Conservation (phyloP, 2,113 vertebrate species). For the Dolichotis patagonum region DNA sequence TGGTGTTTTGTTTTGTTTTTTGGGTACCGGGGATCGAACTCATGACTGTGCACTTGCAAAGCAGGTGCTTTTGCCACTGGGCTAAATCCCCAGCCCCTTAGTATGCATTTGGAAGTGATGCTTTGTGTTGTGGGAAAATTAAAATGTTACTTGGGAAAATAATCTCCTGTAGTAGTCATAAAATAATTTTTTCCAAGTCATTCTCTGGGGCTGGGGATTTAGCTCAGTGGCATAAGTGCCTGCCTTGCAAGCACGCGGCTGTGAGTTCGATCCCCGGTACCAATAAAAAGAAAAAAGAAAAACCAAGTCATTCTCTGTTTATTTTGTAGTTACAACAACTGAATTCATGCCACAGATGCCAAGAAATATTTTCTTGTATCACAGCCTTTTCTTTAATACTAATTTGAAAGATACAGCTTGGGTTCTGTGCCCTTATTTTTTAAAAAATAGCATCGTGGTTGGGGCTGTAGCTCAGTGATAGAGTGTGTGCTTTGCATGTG, state of each 20-base stretch:
- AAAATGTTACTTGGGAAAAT: slow-evolving; percentile 46
- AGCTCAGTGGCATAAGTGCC: too few relatives aligned
- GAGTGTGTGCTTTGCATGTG: neutral
- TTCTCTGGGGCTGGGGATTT: too few relatives aligned
- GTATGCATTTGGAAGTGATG: neutral
- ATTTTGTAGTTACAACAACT: slow-evolving; percentile 35
- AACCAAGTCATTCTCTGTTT: neutral
- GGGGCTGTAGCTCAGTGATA: neutral
- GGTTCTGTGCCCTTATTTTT: neutral
- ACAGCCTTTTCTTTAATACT: neutral
- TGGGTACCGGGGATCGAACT: too few relatives aligned
- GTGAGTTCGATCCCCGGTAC: too few relatives aligned
- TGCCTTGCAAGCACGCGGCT: too few relatives aligned
- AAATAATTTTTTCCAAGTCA: slow-evolving; percentile 36
- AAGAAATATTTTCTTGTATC: slow-evolving; percentile 17
- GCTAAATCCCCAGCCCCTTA: too few relatives aligned
- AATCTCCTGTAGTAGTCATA: slow-evolving; percentile 2
- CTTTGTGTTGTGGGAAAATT: neutral
- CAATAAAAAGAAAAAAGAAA: too few relatives aligned
- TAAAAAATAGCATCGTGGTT: neutral
- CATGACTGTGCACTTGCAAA: too few relatives aligned
- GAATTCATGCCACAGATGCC: neutral
- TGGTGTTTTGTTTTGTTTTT: too few relatives aligned
- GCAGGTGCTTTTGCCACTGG: too few relatives aligned
- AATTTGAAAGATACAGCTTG: slow-evolving; percentile 2